phyloP scores from a whole-genome alignment of 2,797 vertebrate genomes.

The Neosilurus mollespiculum region DNA sequence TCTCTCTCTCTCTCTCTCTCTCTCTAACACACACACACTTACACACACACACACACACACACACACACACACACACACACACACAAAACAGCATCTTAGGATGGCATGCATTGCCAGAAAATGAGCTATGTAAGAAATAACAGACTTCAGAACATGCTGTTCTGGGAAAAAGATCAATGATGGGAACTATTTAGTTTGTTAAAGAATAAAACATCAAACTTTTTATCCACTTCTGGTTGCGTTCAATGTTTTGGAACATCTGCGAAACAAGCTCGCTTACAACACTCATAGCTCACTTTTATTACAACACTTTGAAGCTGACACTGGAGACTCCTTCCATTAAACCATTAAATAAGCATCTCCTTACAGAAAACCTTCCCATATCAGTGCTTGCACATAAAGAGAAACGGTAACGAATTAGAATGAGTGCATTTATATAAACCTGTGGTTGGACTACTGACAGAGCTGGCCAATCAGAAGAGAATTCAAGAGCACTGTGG shows the following conservation, averaged over 20 bases:
- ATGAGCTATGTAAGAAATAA: constrained; percentile 6
- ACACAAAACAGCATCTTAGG: constrained; percentile 14
- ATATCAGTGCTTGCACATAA: background rate
- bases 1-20: too few relatives aligned
- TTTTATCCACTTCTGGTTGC: background rate
- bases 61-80: too few relatives aligned
- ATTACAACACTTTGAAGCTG: too few relatives aligned
- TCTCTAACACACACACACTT: too few relatives aligned
- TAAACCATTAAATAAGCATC: background rate
- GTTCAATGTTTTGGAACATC: background rate
- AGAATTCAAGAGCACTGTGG: background rate
- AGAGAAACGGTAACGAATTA: background rate
- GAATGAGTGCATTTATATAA: background rate
- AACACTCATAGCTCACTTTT: too few relatives aligned
- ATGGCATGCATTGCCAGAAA: constrained; percentile 47
- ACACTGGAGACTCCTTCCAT: constrained; percentile 2
- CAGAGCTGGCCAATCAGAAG: background rate
- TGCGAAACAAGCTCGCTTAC: background rate
- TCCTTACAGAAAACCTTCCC: background rate
- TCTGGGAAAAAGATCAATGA: background rate
- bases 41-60: too few relatives aligned
- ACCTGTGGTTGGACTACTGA: background rate
- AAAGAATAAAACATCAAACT: background rate
- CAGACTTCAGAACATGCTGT: background rate
- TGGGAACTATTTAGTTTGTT: background rate